These are phyloP conservation scores for Drosophila paranaensis DNA, from an alignment of 2,888 invertebrate genomes.

Conservation along the genomic window DNA sequence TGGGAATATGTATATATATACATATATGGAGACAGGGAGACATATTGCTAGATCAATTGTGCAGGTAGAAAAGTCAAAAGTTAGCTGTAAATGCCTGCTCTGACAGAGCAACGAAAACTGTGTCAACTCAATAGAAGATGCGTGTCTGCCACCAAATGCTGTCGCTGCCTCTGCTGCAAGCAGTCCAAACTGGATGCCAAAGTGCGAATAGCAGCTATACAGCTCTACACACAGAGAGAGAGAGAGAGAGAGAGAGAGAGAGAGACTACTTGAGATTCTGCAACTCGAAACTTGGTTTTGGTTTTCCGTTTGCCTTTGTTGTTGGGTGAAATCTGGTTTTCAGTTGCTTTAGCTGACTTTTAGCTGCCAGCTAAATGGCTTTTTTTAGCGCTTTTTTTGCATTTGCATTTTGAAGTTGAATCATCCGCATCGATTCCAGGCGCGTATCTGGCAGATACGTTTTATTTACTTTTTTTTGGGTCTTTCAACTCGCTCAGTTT, in stretches of 20 bases:
- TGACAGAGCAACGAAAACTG: slow-evolving; percentile 46
- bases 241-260: not conserved
- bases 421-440: slow-evolving; percentile 70
- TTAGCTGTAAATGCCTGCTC: slow-evolving; percentile 32
- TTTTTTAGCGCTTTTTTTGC: slow-evolving; percentile 39
- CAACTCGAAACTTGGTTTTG: slow-evolving; percentile 75
- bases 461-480: slow-evolving; percentile 43
- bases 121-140: slow-evolving; percentile 63
- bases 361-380: slow-evolving; percentile 28
- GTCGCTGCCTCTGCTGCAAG: slow-evolving; percentile 37
- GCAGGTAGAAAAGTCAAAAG: slow-evolving; percentile 22
- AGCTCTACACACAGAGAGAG: slow-evolving; percentile 1
- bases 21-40: not conserved
- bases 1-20: slow-evolving; percentile 27
- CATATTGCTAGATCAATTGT: slow-evolving; percentile 39
- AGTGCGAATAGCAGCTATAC: slow-evolving; percentile 11
- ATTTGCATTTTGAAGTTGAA: slow-evolving; percentile 73
- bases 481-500: slow-evolving; percentile 59
- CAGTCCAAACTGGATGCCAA: slow-evolving; percentile 37
- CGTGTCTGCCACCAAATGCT: slow-evolving; percentile 39
- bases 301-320: slow-evolving; percentile 49
- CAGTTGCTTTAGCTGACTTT: slow-evolving; percentile 39
- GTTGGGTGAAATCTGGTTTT: slow-evolving; percentile 70
- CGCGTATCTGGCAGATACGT: slow-evolving; percentile 56
- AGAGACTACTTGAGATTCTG: slow-evolving; percentile 48